Evolutionary conservation across 2,797 vertebrate genomes (phyloP), one percentile per base, ranked within the genome.

Genomic region (Setipinna tenuifilis): DNA sequence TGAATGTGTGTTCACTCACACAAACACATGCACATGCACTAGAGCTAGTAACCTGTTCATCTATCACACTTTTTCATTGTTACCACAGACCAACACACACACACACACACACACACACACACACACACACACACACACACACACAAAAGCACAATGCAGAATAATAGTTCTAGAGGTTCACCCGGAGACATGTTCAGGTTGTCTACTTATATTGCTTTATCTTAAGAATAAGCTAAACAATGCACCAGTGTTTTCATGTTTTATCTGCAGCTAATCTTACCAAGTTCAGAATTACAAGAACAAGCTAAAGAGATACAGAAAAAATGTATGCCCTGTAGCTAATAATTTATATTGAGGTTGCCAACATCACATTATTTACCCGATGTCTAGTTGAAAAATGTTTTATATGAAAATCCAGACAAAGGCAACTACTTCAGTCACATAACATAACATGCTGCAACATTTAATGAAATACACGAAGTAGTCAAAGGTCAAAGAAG

Each of bases 11-110:
- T 54, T 19, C 6, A 61, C 28, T 12, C 54, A 23, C 23, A 68
- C 61, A 10, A 83, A 85, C 61, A 78, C 11, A 87, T n/a, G 6
- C 61, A 78, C 11, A 87, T n/a, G 6, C 57, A 59, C 31, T 16
- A 31, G 44, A 11, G 44, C 59, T 21, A 31, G 9, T 41, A 5
- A 35, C n/a, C 17, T 10, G 1, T 17, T n/a, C 41, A 14, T 41
- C n/a, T 19, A 44, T 28, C 68, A 83, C 50, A 82, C 11, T n/a
- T n/a, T n/a, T n/a, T n/a, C n/a, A n/a, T n/a, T n/a, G n/a, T n/a
- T n/a, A n/a, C 35, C 35, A 41, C 35, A 41, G 2, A 41, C 35
- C 35, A 41, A 41, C 35, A 41, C 35, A 41, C 5, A n/a, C n/a
- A n/a, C n/a, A n/a, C n/a, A n/a, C n/a, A n/a, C n/a, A n/a, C n/a